Evolutionary conservation across 2,888 invertebrate species (phyloP).

Genomic region (Andrena chrysosceles): DNA sequence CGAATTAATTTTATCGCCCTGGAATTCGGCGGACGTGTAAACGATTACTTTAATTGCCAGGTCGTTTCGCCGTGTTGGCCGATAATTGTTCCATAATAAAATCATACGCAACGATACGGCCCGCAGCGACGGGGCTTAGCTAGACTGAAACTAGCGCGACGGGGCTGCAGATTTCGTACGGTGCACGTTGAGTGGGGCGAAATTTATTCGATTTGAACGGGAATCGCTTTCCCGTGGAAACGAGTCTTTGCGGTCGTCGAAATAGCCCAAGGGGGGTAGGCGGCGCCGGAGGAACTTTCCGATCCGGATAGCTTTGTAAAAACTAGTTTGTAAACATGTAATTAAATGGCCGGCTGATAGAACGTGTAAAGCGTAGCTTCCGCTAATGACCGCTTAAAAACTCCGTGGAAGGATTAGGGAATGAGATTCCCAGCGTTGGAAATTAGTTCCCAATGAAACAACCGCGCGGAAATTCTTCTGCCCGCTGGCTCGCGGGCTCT

Average conservation of each 20-base stretch:
- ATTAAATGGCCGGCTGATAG: slow-evolving; percentile 32
- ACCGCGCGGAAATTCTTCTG: slow-evolving; percentile 5
- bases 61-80: slow-evolving; percentile 30
- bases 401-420: slow-evolving; percentile 27
- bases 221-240: slow-evolving; percentile 28
- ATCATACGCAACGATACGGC: slow-evolving; percentile 5
- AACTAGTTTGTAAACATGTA: slow-evolving; percentile 39
- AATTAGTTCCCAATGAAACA: slow-evolving; percentile 34
- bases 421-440: slow-evolving; percentile 21
- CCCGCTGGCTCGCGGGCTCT: neutral
- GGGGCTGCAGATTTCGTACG: neutral
- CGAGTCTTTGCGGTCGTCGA: slow-evolving; percentile 27
- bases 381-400: slow-evolving; percentile 27
- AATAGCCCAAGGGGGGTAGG: neutral
- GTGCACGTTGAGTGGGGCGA: neutral
- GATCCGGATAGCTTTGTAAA: slow-evolving; percentile 26
- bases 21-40: slow-evolving; percentile 16
- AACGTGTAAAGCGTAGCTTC: slow-evolving; percentile 25
- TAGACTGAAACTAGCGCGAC: slow-evolving; percentile 15
- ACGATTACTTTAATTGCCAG: slow-evolving; percentile 64
- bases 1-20: slow-evolving; percentile 55
- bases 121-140: neutral
- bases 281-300: neutral
- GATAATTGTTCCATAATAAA: slow-evolving; percentile 56
- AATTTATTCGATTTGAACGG: slow-evolving; percentile 40